phyloP scores from a whole-genome alignment of 2,797 vertebrate species.

The Galago senegalensis region DNA sequence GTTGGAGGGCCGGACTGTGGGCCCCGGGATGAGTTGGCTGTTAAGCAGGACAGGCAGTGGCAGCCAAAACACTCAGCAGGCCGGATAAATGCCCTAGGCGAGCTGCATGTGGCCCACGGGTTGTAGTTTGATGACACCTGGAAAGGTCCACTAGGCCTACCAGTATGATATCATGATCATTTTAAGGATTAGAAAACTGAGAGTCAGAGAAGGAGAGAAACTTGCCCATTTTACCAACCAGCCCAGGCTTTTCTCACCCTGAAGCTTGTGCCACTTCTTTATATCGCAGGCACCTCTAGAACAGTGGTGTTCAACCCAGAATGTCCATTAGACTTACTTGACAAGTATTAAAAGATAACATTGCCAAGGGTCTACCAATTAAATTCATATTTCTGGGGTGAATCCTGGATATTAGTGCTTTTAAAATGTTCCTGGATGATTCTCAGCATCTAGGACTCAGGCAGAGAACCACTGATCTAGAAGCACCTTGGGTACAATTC shows the following conservation, averaged over 20 bases:
- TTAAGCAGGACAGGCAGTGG: too few relatives aligned
- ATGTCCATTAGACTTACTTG: not conserved
- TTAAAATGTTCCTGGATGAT: not conserved
- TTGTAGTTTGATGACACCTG: too few relatives aligned
- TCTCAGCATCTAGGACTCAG: not conserved
- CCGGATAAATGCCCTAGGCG: too few relatives aligned
- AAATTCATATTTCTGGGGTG: not conserved
- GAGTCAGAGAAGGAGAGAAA: not conserved
- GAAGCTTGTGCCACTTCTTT: not conserved
- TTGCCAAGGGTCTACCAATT: not conserved
- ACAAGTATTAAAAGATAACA: not conserved
- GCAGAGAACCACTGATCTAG: not conserved
- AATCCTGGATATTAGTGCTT: not conserved
- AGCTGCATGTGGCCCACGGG: too few relatives aligned
- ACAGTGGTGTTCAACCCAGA: not conserved
- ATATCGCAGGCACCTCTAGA: not conserved
- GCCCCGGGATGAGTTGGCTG: too few relatives aligned
- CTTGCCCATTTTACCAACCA: not conserved
- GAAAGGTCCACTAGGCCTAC: too few relatives aligned
- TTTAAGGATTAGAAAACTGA: not conserved
- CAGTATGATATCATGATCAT: not conserved
- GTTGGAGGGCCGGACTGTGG: too few relatives aligned
- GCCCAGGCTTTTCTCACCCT: not conserved
- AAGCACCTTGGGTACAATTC: not conserved
- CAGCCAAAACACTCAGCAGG: too few relatives aligned